These are phyloP conservation scores for Azemiops feae DNA, from an alignment of 2,113 vertebrate genomes.

Conservation along the genomic window DNA sequence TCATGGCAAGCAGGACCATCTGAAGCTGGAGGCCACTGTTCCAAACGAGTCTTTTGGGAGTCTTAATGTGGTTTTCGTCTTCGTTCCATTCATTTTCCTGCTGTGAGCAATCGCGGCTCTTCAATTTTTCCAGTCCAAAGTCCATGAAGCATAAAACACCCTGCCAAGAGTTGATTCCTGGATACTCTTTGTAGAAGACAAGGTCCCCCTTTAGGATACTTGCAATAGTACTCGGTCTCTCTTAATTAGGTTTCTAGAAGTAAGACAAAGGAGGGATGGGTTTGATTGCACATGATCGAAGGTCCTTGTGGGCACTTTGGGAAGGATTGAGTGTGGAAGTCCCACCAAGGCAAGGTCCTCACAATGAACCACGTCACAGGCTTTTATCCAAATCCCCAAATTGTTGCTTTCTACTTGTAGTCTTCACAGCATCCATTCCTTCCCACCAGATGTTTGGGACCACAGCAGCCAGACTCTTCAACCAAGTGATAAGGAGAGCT, in stretches of 20 bases:
- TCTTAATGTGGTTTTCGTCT: neutral
- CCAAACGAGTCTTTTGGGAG: neutral
- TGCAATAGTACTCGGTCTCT: constrained; percentile 20
- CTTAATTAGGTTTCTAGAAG: neutral
- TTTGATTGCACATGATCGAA: too few species aligned
- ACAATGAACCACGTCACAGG: too few species aligned
- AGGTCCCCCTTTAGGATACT: constrained; percentile 52
- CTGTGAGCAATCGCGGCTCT: neutral
- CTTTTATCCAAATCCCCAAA: neutral
- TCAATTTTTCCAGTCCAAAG: constrained; percentile 26
- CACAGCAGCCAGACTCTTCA: neutral
- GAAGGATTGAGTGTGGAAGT: neutral
- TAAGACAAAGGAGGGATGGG: too few species aligned
- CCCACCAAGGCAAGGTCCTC: too few species aligned
- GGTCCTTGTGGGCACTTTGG: too few species aligned
- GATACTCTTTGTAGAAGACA: constrained; percentile 15
- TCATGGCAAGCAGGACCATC: neutral
- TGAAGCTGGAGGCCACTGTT: neutral
- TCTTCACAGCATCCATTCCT: neutral
- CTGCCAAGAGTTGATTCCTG: neutral
- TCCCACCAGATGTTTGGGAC: neutral
- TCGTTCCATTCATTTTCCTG: constrained; percentile 31
- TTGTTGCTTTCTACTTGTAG: neutral
- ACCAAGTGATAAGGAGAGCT: neutral
- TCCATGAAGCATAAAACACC: neutral